phyloP scores from a whole-genome alignment of 2,888 invertebrate genomes.

The Drosophila histrio region DNA sequence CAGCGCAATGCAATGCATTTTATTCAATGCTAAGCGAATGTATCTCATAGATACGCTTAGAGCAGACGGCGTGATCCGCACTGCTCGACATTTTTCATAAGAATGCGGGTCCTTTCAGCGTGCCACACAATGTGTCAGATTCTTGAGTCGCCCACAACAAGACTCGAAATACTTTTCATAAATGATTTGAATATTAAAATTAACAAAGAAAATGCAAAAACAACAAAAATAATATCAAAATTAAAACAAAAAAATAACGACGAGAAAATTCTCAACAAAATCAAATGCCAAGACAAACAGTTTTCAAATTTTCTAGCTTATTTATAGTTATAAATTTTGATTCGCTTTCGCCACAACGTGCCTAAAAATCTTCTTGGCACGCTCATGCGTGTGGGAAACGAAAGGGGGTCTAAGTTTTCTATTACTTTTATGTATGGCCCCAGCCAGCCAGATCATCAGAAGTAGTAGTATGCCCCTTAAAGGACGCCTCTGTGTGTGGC shows the following conservation, averaged over 20 bases:
- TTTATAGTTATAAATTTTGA: slow-evolving; percentile 70
- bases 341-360: slow-evolving; percentile 60
- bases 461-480: neutral
- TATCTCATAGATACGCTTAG: slow-evolving; percentile 36
- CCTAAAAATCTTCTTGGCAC: slow-evolving; percentile 30
- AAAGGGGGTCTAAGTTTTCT: neutral
- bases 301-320: slow-evolving; percentile 64
- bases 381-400: slow-evolving; percentile 2
- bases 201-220: slow-evolving; percentile 37
- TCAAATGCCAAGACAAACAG: slow-evolving; percentile 59
- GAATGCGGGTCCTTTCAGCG: slow-evolving; percentile 54
- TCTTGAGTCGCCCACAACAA: slow-evolving; percentile 36
- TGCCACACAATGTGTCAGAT: slow-evolving; percentile 45
- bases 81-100: slow-evolving; percentile 44
- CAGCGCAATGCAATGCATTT: slow-evolving; percentile 69
- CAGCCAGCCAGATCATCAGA: slow-evolving; percentile 10
- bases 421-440: slow-evolving; percentile 1
- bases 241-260: slow-evolving; percentile 3
- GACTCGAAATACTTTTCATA: slow-evolving; percentile 64
- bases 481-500: slow-evolving; percentile 39
- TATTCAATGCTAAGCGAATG: slow-evolving; percentile 71
- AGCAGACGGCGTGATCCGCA: slow-evolving; percentile 13
- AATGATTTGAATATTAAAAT: slow-evolving; percentile 62
- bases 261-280: slow-evolving; percentile 23
- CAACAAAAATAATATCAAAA: slow-evolving; percentile 17